Conservation (phyloP, 2,888 invertebrate species). For the Mellilla xanthometata region DNA sequence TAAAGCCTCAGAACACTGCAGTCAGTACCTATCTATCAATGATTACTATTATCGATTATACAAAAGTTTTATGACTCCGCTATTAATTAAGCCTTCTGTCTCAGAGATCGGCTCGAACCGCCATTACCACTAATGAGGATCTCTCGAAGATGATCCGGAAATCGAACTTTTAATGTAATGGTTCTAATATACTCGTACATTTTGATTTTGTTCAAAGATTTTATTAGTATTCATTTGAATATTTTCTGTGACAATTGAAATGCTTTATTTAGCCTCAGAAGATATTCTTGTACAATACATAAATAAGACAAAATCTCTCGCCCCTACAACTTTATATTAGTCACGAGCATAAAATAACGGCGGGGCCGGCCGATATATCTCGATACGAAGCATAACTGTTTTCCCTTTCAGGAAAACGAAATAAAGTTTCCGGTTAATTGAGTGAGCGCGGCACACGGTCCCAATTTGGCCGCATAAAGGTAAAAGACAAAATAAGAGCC, state of each 20-base stretch:
- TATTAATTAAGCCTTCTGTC: conserved; percentile 67
- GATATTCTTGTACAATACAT: too few relatives aligned
- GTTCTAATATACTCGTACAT: not conserved
- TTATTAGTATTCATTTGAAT: too few relatives aligned
- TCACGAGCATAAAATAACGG: too few relatives aligned
- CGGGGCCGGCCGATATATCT: too few relatives aligned
- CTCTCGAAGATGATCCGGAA: conserved; percentile 38
- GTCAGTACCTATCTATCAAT: not conserved
- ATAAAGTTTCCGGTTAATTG: conserved; percentile 40
- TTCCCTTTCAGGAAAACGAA: conserved; percentile 1
- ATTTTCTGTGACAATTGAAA: too few relatives aligned
- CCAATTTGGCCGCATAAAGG: conserved; percentile 56
- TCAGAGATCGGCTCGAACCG: conserved; percentile 58
- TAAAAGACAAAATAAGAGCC: conserved; percentile 62
- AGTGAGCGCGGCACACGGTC: conserved; percentile 45
- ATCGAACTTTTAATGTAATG: conserved; percentile 8
- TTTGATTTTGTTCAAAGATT: too few relatives aligned
- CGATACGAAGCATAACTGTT: conserved; percentile 1
- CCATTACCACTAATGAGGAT: conserved; percentile 67
- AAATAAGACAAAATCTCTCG: too few relatives aligned
- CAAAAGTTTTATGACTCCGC: conserved; percentile 48
- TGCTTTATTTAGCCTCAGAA: too few relatives aligned
- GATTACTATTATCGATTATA: conserved; percentile 45
- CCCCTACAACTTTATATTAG: too few relatives aligned
- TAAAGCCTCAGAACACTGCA: too few relatives aligned